Conservation (phyloP, 2,888 invertebrate species). For the Sinopyrophorus schimmeli region DNA sequence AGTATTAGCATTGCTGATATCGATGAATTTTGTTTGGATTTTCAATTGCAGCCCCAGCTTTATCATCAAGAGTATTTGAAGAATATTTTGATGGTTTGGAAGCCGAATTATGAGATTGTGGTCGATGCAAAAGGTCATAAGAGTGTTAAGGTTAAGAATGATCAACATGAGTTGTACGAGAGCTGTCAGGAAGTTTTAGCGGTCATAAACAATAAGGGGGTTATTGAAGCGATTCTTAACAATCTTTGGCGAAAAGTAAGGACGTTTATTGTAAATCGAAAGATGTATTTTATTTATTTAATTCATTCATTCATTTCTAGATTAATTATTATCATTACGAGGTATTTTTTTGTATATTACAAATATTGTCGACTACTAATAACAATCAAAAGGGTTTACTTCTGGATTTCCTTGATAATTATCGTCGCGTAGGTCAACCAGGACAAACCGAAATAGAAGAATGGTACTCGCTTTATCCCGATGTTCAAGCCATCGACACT, state of each 20-base stretch:
- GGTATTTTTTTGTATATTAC: constrained; percentile 56
- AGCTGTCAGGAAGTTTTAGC: constrained; percentile 48
- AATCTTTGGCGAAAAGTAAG: too few species aligned
- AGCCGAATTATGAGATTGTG: constrained; percentile 49
- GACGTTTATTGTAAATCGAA: too few species aligned
- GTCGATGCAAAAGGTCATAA: constrained; percentile 40
- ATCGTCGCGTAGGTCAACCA: constrained; percentile 52
- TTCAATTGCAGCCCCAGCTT: constrained; percentile 50
- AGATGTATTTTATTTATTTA: too few species aligned
- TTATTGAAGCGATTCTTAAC: constrained; percentile 43
- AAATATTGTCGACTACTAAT: constrained; percentile 40
- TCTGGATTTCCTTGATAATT: constrained; percentile 48
- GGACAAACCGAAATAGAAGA: constrained; percentile 55
- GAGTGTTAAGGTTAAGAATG: constrained; percentile 37
- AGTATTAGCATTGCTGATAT: constrained; percentile 45
- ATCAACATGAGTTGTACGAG: constrained; percentile 42
- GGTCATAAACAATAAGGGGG: constrained; percentile 46
- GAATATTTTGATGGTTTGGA: constrained; percentile 53
- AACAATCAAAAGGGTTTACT: constrained; percentile 33
- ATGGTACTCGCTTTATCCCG: constrained; percentile 54
- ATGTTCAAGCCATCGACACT: constrained; percentile 51
- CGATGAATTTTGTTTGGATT: constrained; percentile 55
- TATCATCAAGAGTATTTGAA: constrained; percentile 52
- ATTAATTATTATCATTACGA: constrained; percentile 61
- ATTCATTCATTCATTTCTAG: constrained; percentile 46